These are phyloP conservation scores for Holothuria scabra DNA, from an alignment of 53 echinoderm and acorn worm genomes.

Conservation along the genomic window DNA sequence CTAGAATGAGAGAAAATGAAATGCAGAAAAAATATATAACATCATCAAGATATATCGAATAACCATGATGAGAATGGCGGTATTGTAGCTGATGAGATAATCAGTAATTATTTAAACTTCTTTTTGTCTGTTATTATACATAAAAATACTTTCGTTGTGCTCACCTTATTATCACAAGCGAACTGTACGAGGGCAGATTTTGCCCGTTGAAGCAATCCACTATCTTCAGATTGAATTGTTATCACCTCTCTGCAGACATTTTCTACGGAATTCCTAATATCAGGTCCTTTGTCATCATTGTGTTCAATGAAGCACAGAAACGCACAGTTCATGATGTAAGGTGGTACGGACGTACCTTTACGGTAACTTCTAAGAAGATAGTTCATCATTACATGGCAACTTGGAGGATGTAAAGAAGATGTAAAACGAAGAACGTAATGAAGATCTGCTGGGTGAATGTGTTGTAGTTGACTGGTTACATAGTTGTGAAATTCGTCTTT, in stretches of 20 bases:
- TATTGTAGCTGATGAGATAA: too few relatives aligned
- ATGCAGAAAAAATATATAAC: too few relatives aligned
- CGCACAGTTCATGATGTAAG: not conserved
- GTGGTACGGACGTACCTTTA: not conserved
- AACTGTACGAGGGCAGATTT: not conserved
- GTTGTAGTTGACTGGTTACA: not conserved
- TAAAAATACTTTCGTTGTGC: too few relatives aligned
- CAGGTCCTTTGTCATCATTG: not conserved
- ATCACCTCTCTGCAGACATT: constrained; percentile 22
- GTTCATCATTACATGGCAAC: not conserved
- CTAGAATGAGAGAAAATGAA: not conserved
- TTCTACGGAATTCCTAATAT: constrained; percentile 8
- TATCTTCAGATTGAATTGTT: constrained; percentile 23
- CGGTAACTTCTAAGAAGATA: not conserved
- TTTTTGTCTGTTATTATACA: too few relatives aligned
- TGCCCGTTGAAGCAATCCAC: not conserved
- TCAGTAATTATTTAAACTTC: too few relatives aligned
- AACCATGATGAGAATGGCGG: too few relatives aligned
- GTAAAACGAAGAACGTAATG: not conserved
- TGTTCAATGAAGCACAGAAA: not conserved
- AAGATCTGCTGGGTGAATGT: not conserved
- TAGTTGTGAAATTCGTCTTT: not conserved
- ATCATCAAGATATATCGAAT: too few relatives aligned
- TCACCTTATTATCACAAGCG: not conserved
- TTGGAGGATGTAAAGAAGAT: constrained; percentile 6